phyloP scores from a whole-genome alignment of 2,888 invertebrate species.

The Aleiodes leptofemur region DNA sequence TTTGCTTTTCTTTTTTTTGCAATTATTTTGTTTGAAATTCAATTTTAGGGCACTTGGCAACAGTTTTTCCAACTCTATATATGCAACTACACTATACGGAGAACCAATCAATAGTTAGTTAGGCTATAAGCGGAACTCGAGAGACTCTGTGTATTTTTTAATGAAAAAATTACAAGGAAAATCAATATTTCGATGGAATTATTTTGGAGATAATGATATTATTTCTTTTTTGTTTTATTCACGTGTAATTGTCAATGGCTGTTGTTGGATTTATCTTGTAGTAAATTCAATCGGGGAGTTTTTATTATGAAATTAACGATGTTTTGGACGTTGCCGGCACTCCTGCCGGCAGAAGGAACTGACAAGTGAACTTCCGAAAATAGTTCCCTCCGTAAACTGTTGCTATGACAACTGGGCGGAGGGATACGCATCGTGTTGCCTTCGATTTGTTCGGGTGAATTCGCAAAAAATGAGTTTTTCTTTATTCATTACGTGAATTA shows the following conservation, averaged over 20 bases:
- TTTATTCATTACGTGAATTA: no score
- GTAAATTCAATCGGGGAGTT: not conserved
- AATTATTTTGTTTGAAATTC: conserved; percentile 5
- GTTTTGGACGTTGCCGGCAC: conserved; percentile 61
- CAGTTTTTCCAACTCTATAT: conserved; percentile 28
- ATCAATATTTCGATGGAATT: not conserved
- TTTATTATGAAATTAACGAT: conserved; percentile 20
- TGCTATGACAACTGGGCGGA: conserved; percentile 62
- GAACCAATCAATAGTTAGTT: conserved; percentile 23
- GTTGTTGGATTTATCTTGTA: not conserved
- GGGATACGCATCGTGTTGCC: conserved; percentile 37
- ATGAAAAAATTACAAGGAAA: not conserved
- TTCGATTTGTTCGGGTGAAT: not conserved
- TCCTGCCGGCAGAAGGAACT: conserved; percentile 62
- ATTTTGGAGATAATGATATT: no score
- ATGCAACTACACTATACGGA: not conserved
- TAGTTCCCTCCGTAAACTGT: conserved; percentile 67
- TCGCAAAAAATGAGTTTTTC: not conserved
- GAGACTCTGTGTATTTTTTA: not conserved
- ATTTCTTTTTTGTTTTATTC: no score
- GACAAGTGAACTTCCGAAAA: conserved; percentile 68
- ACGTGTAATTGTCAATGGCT: not conserved
- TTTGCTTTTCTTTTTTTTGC: not conserved
- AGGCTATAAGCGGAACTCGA: conserved; percentile 9
- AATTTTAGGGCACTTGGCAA: conserved; percentile 29